Percentiles rank a stretch among this genome's conserved stretches.
Conservation (phyloP, 2,888 invertebrate species). For the Alcis repandata region DNA sequence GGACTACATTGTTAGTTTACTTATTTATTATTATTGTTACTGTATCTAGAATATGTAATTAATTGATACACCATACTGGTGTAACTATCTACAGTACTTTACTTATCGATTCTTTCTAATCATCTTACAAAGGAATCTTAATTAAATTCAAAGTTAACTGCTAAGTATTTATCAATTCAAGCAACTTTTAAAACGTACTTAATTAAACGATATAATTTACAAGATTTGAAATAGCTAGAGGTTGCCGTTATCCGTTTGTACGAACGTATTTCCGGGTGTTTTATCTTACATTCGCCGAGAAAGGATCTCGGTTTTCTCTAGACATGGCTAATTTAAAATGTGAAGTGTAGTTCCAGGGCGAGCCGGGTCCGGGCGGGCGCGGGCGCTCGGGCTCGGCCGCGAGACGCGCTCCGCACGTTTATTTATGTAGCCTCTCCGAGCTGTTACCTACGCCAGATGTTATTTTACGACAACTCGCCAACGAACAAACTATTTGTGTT, state of each 20-base stretch:
- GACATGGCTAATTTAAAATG: conserved; percentile 53
- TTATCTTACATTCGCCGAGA: conserved; percentile 22
- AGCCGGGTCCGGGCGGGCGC: not conserved
- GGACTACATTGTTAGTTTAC: not conserved
- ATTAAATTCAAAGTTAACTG: conserved; percentile 45
- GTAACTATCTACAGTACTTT: conserved; percentile 20
- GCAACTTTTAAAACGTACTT: conserved; percentile 33
- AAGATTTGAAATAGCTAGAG: conserved; percentile 25
- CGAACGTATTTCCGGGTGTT: conserved; percentile 17
- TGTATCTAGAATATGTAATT: conserved; percentile 7
- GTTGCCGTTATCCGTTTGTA: conserved; percentile 11
- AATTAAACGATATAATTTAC: conserved; percentile 22
- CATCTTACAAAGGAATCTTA: conserved; percentile 47
- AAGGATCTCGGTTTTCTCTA: conserved; percentile 37
- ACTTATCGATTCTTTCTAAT: conserved; percentile 41
- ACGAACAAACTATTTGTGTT: conserved; percentile 72
- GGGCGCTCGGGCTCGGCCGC: conserved; percentile 9
- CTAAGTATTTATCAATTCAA: conserved; percentile 41
- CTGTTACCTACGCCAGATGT: conserved; percentile 83
- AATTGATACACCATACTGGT: conserved; percentile 39
- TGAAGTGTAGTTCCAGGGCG: conserved; percentile 44
- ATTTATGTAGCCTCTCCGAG: conserved; percentile 84
- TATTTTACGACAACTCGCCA: conserved; percentile 80
- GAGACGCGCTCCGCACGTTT: conserved; percentile 67
- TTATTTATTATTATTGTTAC: not conserved